Evolutionary conservation across 2,797 vertebrate species (phyloP), one percentile per base, ranked within the genome.

Genomic region (Tapera naevia): DNA sequence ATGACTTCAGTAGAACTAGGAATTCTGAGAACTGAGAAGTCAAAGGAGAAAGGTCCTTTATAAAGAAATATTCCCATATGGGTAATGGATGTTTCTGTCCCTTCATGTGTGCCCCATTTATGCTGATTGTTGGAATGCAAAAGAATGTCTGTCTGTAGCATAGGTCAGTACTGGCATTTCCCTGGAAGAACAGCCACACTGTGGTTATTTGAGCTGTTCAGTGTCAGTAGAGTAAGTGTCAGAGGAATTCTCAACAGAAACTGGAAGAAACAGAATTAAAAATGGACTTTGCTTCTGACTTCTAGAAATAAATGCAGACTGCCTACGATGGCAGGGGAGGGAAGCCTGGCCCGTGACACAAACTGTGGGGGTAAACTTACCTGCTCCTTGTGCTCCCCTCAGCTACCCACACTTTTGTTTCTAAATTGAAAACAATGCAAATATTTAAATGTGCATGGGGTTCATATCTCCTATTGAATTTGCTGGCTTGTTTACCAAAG

Each of bases 141-240:
- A 51, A 50, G 62, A 86, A 48, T 5, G 17, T 5, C 45, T 18
- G 9, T 30, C 23, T 37, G 22, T 56, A 58, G 17, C n/a, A 50
- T 1, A 48, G 70, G 43, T 51, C 78, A 70, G 13, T 24, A 4
- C 7, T 1, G 1, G 30, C 0, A 0, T 45, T 72, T 79, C n/a
- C 32, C 46, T 62, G 43, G 51, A 72, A 53, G 48, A 65, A 33
- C 6, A 50, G 11, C 37, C 28, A 7, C 1, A 2, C 3, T 53
- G 23, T 56, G 13, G 28, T 41, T 76, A 21, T 24, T 41, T 48
- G 17, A 70, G 27, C 30, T 79, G 21, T 32, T 61, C 61, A 23
- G 2, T 53, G 48, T 51, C 41, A 46, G 46, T 15, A 54, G 33
- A 35, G 12, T 23, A 53, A 58, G 32, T 11, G 6, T 17, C 3